Conservation (phyloP, 2,113 vertebrate species). For the Peromyscus polionotus region DNA sequence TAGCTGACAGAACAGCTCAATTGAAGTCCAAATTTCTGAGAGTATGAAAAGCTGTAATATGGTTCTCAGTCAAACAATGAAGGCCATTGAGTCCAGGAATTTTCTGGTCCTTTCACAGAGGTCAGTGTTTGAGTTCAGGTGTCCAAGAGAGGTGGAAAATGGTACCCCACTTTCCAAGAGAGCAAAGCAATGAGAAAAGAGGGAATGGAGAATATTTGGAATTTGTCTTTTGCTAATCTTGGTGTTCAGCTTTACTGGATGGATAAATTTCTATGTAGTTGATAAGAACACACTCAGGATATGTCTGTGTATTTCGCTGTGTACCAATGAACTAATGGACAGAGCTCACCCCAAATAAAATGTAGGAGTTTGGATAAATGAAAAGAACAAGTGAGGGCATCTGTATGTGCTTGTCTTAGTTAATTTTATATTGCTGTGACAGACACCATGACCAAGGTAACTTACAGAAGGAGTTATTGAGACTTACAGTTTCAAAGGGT, state of each 20-base stretch:
- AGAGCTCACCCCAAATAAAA: not conserved
- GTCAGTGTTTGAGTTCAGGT: not conserved
- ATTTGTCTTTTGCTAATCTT: not conserved
- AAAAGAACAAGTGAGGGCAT: not conserved
- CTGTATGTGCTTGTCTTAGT: not conserved
- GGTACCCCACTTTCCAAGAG: not conserved
- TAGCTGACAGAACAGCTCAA: not conserved
- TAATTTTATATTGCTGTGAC: not conserved
- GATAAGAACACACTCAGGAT: not conserved
- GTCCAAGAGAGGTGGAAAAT: not conserved
- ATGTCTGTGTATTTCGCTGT: not conserved
- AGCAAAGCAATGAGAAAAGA: not conserved
- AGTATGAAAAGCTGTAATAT: too few species aligned
- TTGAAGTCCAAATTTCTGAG: not conserved
- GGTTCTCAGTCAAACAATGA: not conserved
- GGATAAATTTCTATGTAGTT: not conserved
- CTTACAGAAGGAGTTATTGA: not conserved
- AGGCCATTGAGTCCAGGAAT: not conserved
- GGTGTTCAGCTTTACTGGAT: not conserved
- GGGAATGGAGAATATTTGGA: not conserved
- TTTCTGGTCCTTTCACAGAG: not conserved
- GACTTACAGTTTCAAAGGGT: not conserved
- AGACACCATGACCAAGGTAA: not conserved
- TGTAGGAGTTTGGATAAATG: not conserved
- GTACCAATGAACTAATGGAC: not conserved